Conservation (phyloP, 2,888 invertebrate genomes). For the Drepana falcataria region DNA sequence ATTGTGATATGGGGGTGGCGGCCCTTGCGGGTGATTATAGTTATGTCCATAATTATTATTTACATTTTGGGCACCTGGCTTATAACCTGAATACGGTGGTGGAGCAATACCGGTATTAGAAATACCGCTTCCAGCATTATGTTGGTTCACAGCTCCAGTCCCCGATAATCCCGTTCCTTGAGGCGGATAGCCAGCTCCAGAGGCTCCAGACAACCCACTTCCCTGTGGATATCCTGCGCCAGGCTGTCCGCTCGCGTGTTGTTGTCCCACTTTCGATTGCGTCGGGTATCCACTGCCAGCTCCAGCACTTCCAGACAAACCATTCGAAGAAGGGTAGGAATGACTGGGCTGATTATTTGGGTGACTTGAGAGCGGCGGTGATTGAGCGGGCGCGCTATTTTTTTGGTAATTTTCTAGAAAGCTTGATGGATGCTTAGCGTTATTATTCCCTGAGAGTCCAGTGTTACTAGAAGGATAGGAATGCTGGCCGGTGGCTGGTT, state of each 20-base stretch:
- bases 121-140: slow-evolving; percentile 7
- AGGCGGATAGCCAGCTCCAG: slow-evolving; percentile 22
- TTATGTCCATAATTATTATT: slow-evolving; percentile 38
- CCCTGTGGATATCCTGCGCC: slow-evolving; percentile 32
- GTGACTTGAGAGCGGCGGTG: slow-evolving; percentile 14
- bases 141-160: slow-evolving; percentile 9
- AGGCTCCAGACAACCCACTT: slow-evolving; percentile 15
- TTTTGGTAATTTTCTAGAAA: slow-evolving; percentile 57
- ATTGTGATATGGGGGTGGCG: slow-evolving; percentile 53
- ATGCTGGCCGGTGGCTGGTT: slow-evolving; percentile 42
- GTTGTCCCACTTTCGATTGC: slow-evolving; percentile 28
- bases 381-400: slow-evolving; percentile 42
- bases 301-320: slow-evolving; percentile 50
- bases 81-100: slow-evolving; percentile 41
- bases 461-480: slow-evolving; percentile 63
- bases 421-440: slow-evolving; percentile 39
- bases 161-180: slow-evolving; percentile 35
- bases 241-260: slow-evolving; percentile 21
- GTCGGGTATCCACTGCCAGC: slow-evolving; percentile 31
- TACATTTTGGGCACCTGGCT: slow-evolving; percentile 19
- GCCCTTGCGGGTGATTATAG: slow-evolving; percentile 52
- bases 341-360: slow-evolving; percentile 39
- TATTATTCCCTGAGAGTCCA: slow-evolving; percentile 51
- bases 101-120: slow-evolving; percentile 32
- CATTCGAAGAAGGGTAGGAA: slow-evolving; percentile 56